Base-by-base conservation (phyloP, 2,888 invertebrate genomes). In the Amiota communis region DNA sequence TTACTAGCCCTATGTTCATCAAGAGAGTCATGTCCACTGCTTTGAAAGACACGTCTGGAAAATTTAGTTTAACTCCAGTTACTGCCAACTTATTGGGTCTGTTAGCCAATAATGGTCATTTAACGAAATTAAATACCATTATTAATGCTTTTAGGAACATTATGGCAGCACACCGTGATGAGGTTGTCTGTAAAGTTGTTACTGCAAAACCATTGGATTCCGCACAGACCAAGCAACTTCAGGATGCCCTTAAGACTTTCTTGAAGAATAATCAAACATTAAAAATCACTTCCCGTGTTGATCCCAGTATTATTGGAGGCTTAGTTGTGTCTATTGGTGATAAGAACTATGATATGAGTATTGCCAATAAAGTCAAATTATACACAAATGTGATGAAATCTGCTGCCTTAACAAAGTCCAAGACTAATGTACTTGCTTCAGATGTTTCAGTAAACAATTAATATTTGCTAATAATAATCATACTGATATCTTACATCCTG, bases 311-410 rank as follows among this genome's bases (percentile, higher is more conserved):
- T 77, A 93, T 99, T 85, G 98, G 98, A 86, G 99, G 98, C 70
- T 94, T 99, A 94, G 90, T 98, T 86, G 96, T 99, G 2, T 96
- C 96, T 81, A 96, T 99, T 89, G 98, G 94, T 67, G 99, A 99
- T 90, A 96, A 94, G 90, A 99, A 97, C 90, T 95, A 98, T 61
- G 98, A 99, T 89, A 97, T 99, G 97, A 98, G 98, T 88, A 96
- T 97, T 81, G 94, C 97, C 81, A 94, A 93, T 88, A 98, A 97
- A 91, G 93, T 98, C 78, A 97, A 97, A 91, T 94, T 94, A 87
- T 98, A 97, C 91, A 94, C 95, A 36, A 94, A 95, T 79, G 89
- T 97, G 72, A 95, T 98, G 87, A 93, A 93, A 85, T 90, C 92
- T 77, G 91, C 95, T 82, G 93, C 94, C 87, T 97, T 95, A 93